Evolutionary conservation across 2,888 invertebrate species (phyloP), one percentile per base, ranked within the genome.

Genomic region (Corythucha ciliata): DNA sequence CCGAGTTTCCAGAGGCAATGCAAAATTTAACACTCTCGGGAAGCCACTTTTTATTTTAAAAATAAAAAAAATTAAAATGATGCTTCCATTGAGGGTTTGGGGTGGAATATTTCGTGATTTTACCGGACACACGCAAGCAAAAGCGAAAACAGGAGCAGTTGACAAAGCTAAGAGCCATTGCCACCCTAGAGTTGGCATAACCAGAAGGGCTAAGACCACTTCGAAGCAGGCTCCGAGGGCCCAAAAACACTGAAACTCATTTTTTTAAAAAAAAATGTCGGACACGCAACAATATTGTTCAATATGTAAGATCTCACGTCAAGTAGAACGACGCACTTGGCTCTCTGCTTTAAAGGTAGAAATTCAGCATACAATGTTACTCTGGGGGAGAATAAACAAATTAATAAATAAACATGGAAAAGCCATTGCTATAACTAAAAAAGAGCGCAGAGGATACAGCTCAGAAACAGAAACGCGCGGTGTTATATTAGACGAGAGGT

Each of bases 341-440:
- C 92, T 64, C 94, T 76, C 66, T 92, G 90, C 64, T 88, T 88
- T 27, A 89, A 84, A 8, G 94, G 94, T 53, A 96, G 74, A 74
- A 93, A 94, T 69, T 96, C 94, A 25, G 94, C 91, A 72, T 94
- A 94, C 59, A 96, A 72, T 25, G 93, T 94, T 1, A 94, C 93
- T 49, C 91, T 92, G 74, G 36, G 57, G 62, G 36, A 56, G 58
- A 49, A 52, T 53, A 52, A 51, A 48, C 36, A 44, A 37, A 48
- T 54, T 46, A 52, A 48, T n/a, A n/a, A n/a, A n/a, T n/a, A n/a
- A n/a, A n/a, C n/a, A n/a, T n/a, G n/a, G n/a, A n/a, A n/a, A n/a
- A n/a, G n/a, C n/a, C n/a, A n/a, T n/a, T n/a, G n/a, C n/a, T n/a
- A n/a, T n/a, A n/a, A n/a, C n/a, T n/a, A n/a, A n/a, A n/a, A n/a